Percentiles rank a stretch among this genome's conserved stretches.
These are phyloP conservation scores for Helleia helle DNA, from an alignment of 2,888 invertebrate species.

Conservation along the genomic window DNA sequence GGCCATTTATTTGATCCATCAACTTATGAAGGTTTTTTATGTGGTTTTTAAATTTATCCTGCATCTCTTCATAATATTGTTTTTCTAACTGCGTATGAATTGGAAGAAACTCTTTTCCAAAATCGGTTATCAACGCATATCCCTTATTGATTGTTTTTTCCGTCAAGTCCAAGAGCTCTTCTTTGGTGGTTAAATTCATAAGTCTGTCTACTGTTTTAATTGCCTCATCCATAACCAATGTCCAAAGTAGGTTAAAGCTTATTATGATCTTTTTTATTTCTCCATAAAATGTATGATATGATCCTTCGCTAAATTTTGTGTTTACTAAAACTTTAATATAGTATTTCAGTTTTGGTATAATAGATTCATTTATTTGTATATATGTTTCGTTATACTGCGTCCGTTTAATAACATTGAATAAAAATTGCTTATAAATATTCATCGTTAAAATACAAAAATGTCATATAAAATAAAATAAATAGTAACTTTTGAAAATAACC, in stretches of 20 bases:
- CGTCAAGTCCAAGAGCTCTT: conserved; percentile 29
- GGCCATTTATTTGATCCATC: conserved; percentile 24
- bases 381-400: conserved; percentile 16
- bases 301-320: conserved; percentile 32
- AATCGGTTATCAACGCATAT: conserved; percentile 29
- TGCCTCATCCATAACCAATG: conserved; percentile 31
- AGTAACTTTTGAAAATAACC: too few relatives aligned
- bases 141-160: conserved; percentile 32
- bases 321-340: conserved; percentile 29
- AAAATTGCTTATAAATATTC: conserved; percentile 38
- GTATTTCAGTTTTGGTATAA: conserved; percentile 29
- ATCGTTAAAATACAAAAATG: too few relatives aligned
- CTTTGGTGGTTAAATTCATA: conserved; percentile 23
- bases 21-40: conserved; percentile 27
- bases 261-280: conserved; percentile 35
- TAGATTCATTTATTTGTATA: conserved; percentile 32
- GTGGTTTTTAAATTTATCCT: conserved; percentile 23
- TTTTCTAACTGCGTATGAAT: conserved; percentile 28
- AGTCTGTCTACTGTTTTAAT: conserved; percentile 31
- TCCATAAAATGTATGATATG: conserved; percentile 39
- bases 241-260: conserved; percentile 36
- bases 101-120: conserved; percentile 33
- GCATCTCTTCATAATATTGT: conserved; percentile 30
- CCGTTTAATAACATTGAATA: conserved; percentile 27
- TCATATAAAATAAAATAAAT: too few relatives aligned